Evolutionary conservation across 1,140 invertebrate genomes (phyloP), one percentile per base, ranked within the genome.

Genomic region (Ips nitidus): DNA sequence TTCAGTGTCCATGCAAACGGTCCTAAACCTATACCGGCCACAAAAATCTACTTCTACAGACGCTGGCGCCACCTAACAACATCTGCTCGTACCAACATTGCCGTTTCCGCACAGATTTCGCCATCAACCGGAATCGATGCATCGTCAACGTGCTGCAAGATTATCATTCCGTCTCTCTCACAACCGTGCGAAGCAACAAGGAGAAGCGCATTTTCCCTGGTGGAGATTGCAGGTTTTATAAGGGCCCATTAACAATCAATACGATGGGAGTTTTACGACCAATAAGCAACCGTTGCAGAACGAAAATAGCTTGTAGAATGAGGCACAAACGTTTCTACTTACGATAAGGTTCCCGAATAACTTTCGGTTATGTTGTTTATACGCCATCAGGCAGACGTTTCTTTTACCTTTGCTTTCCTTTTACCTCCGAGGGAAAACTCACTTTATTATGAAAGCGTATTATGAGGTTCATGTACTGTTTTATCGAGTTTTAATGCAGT

Each of bases 221-320:
- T 56, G 52, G 37, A 61, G 52, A 52, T 52, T 70, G 38, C 41
- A 64, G 68, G 52, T 69, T 70, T 62, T 64, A 57, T 64, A 70
- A 70, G 68, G 38, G 52, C 53, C 68, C 76, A 75, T 78, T 80
- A 78, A 77, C 78, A 79, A 80, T 80, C 79, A 80, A 80, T 80
- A 80, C 79, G 77, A 80, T 80, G 78, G 76, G 78, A 75, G 74
- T 80, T 80, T 80, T 80, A 80, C 76, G 77, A 74, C 75, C 77
- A 75, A 80, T 80, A 80, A 80, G 76, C 71, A 75, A 76, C 74
- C 77, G 75, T 80, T 80, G 71, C 59, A 75, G 74, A 73, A 74
- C 72, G 67, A 71, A 71, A 77, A 78, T 74, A 70, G 75, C 76
- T 77, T 78, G 78, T 78, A 76, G 73, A 78, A 78, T 76, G 77